Conservation (phyloP, 2,888 invertebrate species). For the Ophion ellenae region DNA sequence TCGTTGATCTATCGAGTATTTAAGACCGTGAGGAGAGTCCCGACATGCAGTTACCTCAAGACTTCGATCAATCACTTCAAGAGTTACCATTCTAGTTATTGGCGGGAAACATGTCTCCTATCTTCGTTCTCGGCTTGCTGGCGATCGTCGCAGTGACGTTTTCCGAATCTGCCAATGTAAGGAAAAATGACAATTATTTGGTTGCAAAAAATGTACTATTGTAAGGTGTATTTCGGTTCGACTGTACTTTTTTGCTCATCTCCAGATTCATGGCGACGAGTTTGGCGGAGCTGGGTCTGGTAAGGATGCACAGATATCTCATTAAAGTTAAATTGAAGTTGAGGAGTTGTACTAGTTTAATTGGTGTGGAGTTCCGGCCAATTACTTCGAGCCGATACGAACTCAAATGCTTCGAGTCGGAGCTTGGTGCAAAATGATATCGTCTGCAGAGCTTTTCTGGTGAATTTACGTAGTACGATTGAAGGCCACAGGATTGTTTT, state of each 20-base stretch:
- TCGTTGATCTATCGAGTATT: neutral
- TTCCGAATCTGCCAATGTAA: neutral
- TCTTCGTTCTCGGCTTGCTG: constrained; percentile 4
- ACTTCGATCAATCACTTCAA: neutral
- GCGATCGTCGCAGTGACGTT: neutral
- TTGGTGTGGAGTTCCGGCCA: too few species aligned
- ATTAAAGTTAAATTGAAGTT: too few species aligned
- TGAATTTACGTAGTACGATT: too few species aligned
- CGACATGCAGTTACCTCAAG: neutral
- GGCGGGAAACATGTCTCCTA: constrained; percentile 1
- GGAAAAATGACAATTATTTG: neutral
- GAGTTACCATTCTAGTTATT: neutral
- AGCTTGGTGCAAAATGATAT: too few species aligned
- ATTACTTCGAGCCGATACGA: too few species aligned
- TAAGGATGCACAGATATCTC: neutral
- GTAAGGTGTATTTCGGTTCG: neutral
- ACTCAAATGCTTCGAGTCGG: too few species aligned
- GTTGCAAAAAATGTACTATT: neutral
- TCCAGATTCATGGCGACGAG: neutral
- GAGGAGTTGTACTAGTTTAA: too few species aligned
- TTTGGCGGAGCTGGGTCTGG: neutral
- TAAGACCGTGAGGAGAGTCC: neutral
- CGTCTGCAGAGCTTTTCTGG: too few species aligned
- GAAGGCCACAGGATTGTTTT: neutral
- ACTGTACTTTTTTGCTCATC: neutral